Evolutionary conservation across 1,140 invertebrate species (phyloP).

Genomic region (Pachyrhynchus sulphureomaculatus): DNA sequence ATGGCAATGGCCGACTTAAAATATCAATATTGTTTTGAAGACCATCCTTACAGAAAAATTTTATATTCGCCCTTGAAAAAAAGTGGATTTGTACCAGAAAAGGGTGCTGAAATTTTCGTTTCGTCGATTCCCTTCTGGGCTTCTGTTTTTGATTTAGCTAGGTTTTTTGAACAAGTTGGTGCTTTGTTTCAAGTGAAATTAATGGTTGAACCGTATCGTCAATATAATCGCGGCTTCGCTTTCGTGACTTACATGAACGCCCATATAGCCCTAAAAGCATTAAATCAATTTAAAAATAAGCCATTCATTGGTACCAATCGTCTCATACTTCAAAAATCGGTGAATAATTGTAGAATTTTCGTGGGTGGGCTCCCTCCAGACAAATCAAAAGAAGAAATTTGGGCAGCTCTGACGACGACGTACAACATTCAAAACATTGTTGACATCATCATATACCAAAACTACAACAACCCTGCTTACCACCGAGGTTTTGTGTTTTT

Average conservation of each 20-base stretch:
- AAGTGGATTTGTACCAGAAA: slow-evolving; percentile 2
- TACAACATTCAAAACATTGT: slow-evolving; percentile 58
- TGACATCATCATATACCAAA: slow-evolving; percentile 76
- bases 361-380: slow-evolving; percentile 76
- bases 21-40: neutral
- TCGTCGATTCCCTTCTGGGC: slow-evolving; percentile 8
- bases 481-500: slow-evolving; percentile 80
- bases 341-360: slow-evolving; percentile 79
- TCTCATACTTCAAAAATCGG: slow-evolving; percentile 18
- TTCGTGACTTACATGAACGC: slow-evolving; percentile 33
- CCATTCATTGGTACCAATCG: neutral
- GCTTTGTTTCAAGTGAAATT: slow-evolving; percentile 16
- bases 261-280: slow-evolving; percentile 12
- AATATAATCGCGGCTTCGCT: slow-evolving; percentile 25
- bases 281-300: neutral
- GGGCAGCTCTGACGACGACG: slow-evolving; percentile 62
- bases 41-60: neutral
- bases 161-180: slow-evolving; percentile 27
- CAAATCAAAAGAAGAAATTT: slow-evolving; percentile 69
- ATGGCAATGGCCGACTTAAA: no score
- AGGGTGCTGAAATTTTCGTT: slow-evolving; percentile 21
- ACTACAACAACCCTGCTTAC: neutral
- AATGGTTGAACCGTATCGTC: slow-evolving; percentile 18
- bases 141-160: slow-evolving; percentile 9
- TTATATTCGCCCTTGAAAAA: neutral